Conservation (phyloP, 2,888 invertebrate genomes). For the Zaprionus lineosus region DNA sequence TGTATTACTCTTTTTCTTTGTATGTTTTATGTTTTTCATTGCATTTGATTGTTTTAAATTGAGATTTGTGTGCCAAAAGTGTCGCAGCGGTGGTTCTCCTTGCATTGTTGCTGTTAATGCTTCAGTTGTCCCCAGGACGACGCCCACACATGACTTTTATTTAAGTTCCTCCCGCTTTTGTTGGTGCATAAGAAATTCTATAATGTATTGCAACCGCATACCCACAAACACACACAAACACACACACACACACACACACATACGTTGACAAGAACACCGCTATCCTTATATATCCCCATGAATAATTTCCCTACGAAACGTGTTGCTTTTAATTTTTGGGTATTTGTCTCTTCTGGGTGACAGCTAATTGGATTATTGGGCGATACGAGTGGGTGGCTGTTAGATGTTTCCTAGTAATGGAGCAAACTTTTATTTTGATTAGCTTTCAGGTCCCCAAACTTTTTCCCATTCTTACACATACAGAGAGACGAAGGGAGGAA, state of each 20-base stretch:
- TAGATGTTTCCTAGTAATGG: constrained; percentile 7
- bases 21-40: constrained; percentile 55
- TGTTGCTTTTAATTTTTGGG: constrained; percentile 43
- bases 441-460: constrained; percentile 25
- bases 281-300: no score
- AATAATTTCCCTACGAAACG: constrained; percentile 22
- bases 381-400: neutral
- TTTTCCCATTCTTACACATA: no score
- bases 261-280: no score
- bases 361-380: constrained; percentile 50
- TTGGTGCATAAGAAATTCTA: constrained; percentile 28
- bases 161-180: neutral
- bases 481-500: no score
- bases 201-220: constrained; percentile 25
- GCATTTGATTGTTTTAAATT: constrained; percentile 74
- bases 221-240: constrained; percentile 14
- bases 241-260: constrained; percentile 11
- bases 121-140: neutral
- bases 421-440: constrained; percentile 32
- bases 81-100: constrained; percentile 31
- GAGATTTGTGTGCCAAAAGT: constrained; percentile 70
- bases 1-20: constrained; percentile 21
- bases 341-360: constrained; percentile 36
- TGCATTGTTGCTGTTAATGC: constrained; percentile 13
- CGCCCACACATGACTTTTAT: neutral